Conservation (phyloP, 2,797 vertebrate genomes). For the Acipenser transmontanus region DNA sequence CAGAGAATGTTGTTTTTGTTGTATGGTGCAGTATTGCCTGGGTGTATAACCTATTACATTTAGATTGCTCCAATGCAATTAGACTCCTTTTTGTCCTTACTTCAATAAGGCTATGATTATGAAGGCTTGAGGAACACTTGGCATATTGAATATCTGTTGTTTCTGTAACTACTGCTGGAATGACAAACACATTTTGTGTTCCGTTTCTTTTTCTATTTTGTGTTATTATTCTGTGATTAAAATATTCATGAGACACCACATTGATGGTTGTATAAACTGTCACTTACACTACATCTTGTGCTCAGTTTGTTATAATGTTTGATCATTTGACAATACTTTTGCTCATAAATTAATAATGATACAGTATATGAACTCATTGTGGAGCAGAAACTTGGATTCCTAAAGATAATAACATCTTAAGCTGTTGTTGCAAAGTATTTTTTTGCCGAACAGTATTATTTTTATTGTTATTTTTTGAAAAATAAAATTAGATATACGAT, state of each 20-base stretch:
- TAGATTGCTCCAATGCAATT: constrained; percentile 99
- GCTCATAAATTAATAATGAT: no score
- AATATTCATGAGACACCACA: constrained; percentile 94
- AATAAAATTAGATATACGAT: no score
- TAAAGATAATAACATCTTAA: no score
- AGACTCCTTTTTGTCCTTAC: constrained; percentile 98
- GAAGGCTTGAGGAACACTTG: constrained; percentile 98
- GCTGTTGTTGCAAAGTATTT: no score
- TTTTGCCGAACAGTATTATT: no score
- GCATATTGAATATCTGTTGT: constrained; percentile 99
- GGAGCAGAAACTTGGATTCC: no score
- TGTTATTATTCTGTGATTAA: constrained; percentile 98
- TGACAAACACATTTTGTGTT: constrained; percentile 99
- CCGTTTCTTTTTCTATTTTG: constrained; percentile 77
- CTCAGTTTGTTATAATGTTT: constrained; percentile 23
- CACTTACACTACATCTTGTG: constrained; percentile 1
- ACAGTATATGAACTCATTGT: no score
- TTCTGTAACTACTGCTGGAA: constrained; percentile 97
- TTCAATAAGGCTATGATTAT: constrained; percentile 99
- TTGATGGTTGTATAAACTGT: constrained; percentile 43
- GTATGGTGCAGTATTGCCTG: constrained; percentile 96
- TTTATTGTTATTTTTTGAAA: no score
- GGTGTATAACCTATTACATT: constrained; percentile 99
- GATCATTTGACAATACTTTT: no score
- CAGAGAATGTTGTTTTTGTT: constrained; percentile 81